Conservation (phyloP, 2,888 invertebrate genomes). For the Drosophila setosimentum region DNA sequence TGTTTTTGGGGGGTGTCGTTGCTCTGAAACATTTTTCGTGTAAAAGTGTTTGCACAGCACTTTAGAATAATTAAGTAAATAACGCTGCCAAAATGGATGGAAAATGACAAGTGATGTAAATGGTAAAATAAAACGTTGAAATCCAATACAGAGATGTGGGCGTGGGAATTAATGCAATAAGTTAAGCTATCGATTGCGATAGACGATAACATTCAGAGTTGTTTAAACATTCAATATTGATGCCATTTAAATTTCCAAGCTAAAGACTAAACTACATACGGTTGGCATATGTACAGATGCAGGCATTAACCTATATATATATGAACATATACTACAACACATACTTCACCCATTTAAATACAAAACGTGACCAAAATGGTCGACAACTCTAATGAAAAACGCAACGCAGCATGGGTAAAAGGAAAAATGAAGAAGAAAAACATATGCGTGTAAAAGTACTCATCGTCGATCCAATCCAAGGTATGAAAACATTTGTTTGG, state of each 20-base stretch:
- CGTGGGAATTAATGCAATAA: constrained; percentile 43
- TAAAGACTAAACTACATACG: background rate
- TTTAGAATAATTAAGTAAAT: constrained; percentile 80
- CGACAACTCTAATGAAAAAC: constrained; percentile 46
- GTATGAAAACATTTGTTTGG: constrained; percentile 48
- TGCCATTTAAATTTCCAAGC: background rate
- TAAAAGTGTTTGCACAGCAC: constrained; percentile 80
- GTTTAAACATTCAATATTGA: background rate
- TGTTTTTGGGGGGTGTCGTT: constrained; percentile 13
- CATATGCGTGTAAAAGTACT: constrained; percentile 5
- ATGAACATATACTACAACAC: background rate
- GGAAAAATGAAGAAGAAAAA: constrained; percentile 13
- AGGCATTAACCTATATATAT: constrained; percentile 2
- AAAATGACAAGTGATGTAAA: constrained; percentile 50
- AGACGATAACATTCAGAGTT: constrained; percentile 4
- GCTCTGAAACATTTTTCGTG: constrained; percentile 77
- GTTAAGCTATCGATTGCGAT: constrained; percentile 18
- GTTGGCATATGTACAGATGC: constrained; percentile 2
- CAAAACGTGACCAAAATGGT: constrained; percentile 73
- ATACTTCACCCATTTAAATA: constrained; percentile 51
- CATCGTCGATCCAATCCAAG: constrained; percentile 18
- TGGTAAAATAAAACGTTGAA: constrained; percentile 60
- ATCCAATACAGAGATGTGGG: constrained; percentile 69
- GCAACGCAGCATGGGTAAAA: constrained; percentile 31
- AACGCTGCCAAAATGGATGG: constrained; percentile 59